phyloP scores from a whole-genome alignment of 53 echinoderm and acorn worm species.

The Henricia sp. region DNA sequence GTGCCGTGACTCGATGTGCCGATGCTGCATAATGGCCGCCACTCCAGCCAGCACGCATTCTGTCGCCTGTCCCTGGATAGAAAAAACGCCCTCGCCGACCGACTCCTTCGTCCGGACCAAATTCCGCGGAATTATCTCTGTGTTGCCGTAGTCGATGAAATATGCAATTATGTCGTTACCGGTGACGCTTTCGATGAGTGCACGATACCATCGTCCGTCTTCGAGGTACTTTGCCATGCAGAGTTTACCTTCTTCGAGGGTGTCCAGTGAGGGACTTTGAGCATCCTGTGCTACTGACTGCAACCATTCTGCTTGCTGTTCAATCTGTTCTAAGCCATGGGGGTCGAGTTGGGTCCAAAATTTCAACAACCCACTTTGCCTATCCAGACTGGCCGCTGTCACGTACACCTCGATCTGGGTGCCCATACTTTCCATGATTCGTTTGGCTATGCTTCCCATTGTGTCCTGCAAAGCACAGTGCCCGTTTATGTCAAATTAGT shows the following conservation, averaged over 20 bases:
- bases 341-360: constrained; percentile 91
- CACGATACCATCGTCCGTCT: constrained; percentile 89
- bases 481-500: background rate
- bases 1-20: constrained; percentile 23
- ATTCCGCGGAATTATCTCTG: constrained; percentile 83
- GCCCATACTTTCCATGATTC: constrained; percentile 21
- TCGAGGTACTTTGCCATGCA: constrained; percentile 91
- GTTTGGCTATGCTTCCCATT: constrained; percentile 40
- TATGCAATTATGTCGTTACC: constrained; percentile 94
- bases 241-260: constrained; percentile 64
- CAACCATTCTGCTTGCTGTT: constrained; percentile 32
- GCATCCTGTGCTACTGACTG: constrained; percentile 42
- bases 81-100: constrained; percentile 45
- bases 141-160: constrained; percentile 96
- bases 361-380: constrained; percentile 63
- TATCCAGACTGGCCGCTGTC: constrained; percentile 71
- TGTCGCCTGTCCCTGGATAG: constrained; percentile 77
- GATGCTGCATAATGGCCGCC: constrained; percentile 57
- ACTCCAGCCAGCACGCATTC: constrained; percentile 81
- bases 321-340: constrained; percentile 62
- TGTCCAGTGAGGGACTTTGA: constrained; percentile 48
- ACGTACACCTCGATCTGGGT: constrained; percentile 72
- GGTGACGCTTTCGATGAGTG: constrained; percentile 79
- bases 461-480: background rate
- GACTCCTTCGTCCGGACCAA: constrained; percentile 62